Base-by-base conservation (phyloP, 2,113 vertebrate genomes). In the Heteronetta atricapilla region DNA sequence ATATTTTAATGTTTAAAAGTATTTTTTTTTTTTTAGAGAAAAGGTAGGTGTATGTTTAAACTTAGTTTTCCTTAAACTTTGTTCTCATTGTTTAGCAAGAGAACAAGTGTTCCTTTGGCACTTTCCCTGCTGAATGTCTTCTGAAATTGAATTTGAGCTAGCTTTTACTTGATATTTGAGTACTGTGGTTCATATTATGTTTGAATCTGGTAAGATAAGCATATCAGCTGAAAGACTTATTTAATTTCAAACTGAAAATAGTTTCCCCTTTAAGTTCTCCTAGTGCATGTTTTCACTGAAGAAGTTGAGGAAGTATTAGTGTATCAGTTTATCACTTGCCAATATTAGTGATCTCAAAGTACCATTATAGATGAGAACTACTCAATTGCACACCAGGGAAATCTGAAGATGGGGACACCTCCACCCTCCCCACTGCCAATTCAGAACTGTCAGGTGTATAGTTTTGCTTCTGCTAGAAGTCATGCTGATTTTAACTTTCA, bases 351-450 rank as follows among this genome's bases (percentile, higher is more conserved):
- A 50, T 62, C 63, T 93, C 14, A 29, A 40, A 86, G 55, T 74
- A 55, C 15, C 55, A 4, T 63, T 69, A 40, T 44, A 42, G 59
- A 17, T 22, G 36, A 74, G 33, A 56, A 26, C 2, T 36, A 13
- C 25, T 59, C 1, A 5, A 13, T 48, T 78, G 29, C 33, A 68
- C 17, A 5, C 2, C 10, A 19, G 17, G 4, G 48, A 52, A 68
- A 42, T 64, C 8, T 66, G 36, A 66, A 9, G 13, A 21, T 21
- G 28, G 23, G 29, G 7, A 21, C 19, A 34, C 40, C 22, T 28
- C 31, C 1, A 72, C 0, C 9, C 4, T 17, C 1, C 2, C 6
- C 38, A 58, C 4, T 28, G 3, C 5, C 3, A 20, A 0, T 23
- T 76, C 44, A 66, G 11, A 66, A 20, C 67, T 64, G 70, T 19